phyloP scores from a whole-genome alignment of 2,797 vertebrate genomes.

The Enteromius argenteus region DNA sequence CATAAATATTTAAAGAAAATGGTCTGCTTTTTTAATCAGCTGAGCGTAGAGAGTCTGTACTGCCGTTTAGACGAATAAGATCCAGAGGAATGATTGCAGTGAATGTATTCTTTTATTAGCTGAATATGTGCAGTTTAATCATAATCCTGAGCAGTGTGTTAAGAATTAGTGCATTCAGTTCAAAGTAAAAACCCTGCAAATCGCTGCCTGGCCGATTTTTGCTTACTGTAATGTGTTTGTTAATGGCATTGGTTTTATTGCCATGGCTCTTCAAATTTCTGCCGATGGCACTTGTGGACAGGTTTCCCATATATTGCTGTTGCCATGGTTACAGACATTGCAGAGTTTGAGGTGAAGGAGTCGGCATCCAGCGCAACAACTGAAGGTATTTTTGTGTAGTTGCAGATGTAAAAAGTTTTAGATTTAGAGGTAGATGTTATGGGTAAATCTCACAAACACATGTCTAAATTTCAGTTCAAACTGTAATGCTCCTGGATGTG shows the following conservation, averaged over 20 bases:
- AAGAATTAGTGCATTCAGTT: constrained; percentile 23
- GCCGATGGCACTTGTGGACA: background rate
- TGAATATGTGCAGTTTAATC: constrained; percentile 5
- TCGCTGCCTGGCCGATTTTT: background rate
- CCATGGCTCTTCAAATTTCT: constrained; percentile 23
- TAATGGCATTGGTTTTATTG: constrained; percentile 13
- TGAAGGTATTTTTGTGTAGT: constrained; percentile 41
- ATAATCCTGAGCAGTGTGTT: constrained; percentile 30
- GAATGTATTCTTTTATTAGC: constrained; percentile 13
- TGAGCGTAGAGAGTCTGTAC: background rate
- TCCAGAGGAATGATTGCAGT: constrained; percentile 10
- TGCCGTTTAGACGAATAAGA: background rate
- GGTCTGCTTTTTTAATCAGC: constrained; percentile 14
- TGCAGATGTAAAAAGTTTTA: constrained; percentile 1
- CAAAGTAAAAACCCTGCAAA: constrained; percentile 27
- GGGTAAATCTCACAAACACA: background rate
- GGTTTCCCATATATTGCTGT: constrained; percentile 34
- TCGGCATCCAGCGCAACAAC: constrained; percentile 20
- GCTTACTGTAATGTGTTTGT: background rate
- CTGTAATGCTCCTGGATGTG: too few species aligned
- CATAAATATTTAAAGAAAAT: constrained; percentile 31
- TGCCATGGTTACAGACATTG: constrained; percentile 51
- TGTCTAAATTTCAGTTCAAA: background rate
- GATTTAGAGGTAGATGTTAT: constrained; percentile 22
- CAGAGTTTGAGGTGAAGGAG: constrained; percentile 16